Evolutionary conservation across 2,113 vertebrate species (phyloP), one percentile per base, ranked within the genome.

Genomic region (Tamias sibiricus): DNA sequence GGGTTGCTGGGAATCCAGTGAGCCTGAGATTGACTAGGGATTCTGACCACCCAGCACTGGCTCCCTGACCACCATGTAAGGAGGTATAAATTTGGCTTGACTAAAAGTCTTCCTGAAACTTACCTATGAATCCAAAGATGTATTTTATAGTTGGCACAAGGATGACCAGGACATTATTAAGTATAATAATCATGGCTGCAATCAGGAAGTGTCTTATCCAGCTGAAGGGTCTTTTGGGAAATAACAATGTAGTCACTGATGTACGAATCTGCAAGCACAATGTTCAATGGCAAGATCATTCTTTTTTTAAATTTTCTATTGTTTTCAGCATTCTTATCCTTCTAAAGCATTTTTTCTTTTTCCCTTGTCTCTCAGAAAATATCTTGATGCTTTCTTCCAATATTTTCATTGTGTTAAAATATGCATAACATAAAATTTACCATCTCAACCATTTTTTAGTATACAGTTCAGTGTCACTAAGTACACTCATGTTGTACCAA

Each of bases 91-190:
- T 96, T 80, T 24, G 76, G 57, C 1, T 66, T n/a, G 86, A 52
- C 47, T 82, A 92, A 89, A 98, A 87, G 1, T 37, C 62, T 90
- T 98, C 91, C 77, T 62, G 40, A 89, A 95, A 98, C 99, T 98
- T 98, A 99, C 99, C 99, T 32, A 99, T 99, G 98, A 99, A 99
- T 98, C 99, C 99, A 20, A 99, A 99, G 98, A 99, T 99, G 98
- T 99, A 99, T 98, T 99, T 99, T 98, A 99, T 99, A 91, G 99
- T 99, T 6, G 99, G 99, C 74, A 99, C 99, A 24, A 99, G 99
- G 97, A 99, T 99, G 95, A 99, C 99, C 93, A 99, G 98, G 68
- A 99, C 76, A 95, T 99, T 99, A 98, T 99, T 99, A 97, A 99
- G 99, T 86, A 94, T 97, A 95, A 99, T 98, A 94, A 99, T 98